Conservation (phyloP, 2,797 vertebrate genomes). For the Tragopan temminckii region DNA sequence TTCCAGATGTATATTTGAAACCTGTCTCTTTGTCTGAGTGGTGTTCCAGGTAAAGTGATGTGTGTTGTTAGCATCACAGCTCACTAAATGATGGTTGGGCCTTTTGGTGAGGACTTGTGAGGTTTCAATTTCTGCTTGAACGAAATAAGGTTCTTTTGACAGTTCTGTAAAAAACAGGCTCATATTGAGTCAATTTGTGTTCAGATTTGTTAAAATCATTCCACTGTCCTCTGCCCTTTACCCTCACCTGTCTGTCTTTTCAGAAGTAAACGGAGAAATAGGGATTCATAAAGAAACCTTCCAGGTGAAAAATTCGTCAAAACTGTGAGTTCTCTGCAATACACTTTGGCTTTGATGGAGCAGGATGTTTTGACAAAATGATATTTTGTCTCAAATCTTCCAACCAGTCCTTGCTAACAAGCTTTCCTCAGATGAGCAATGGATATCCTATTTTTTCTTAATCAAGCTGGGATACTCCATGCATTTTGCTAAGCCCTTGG, state of each 20-base stretch:
- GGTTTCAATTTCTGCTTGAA: neutral
- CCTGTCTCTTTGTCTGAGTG: neutral
- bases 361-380: neutral
- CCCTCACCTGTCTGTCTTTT: neutral
- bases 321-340: neutral
- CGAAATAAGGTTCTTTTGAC: neutral
- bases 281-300: neutral
- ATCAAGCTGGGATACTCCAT: slow-evolving; percentile 17
- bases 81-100: neutral
- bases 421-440: slow-evolving; percentile 30
- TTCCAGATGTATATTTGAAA: slow-evolving; percentile 38
- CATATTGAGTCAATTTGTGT: neutral
- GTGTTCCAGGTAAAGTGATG: slow-evolving; percentile 7
- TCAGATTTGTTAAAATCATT: slow-evolving; percentile 9
- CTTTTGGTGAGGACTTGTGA: neutral
- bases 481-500: slow-evolving; percentile 41
- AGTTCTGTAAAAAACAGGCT: neutral
- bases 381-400: slow-evolving; percentile 24
- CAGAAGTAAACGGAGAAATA: neutral
- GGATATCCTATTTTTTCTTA: slow-evolving; percentile 10
- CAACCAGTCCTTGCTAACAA: slow-evolving; percentile 14
- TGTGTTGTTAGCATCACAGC: neutral
- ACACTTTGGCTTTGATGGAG: neutral
- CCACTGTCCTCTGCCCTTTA: neutral
- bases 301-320: neutral